phyloP scores from a whole-genome alignment of 92 coral and sea anemone species.

The Porites rus region DNA sequence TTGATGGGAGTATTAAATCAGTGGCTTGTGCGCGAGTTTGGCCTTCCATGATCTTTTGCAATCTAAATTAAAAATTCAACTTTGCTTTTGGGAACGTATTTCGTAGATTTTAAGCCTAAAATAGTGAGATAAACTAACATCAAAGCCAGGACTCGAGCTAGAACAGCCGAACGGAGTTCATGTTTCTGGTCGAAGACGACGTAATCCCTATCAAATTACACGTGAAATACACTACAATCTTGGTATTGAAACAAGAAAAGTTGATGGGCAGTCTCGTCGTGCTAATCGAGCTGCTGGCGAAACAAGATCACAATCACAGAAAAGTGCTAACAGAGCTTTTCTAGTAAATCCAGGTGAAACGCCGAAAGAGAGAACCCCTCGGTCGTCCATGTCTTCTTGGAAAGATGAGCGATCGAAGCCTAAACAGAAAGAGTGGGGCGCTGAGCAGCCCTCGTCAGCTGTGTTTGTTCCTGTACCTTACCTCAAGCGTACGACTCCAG shows the following conservation, averaged over 20 bases:
- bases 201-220: slow-evolving; percentile 53
- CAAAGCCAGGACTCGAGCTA: neutral
- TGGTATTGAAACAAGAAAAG: slow-evolving; percentile 37
- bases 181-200: slow-evolving; percentile 34
- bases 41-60: too few species aligned
- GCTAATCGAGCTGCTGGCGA: slow-evolving; percentile 19
- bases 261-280: slow-evolving; percentile 24
- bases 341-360: slow-evolving; percentile 30
- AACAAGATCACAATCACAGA: slow-evolving; percentile 24
- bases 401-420: slow-evolving; percentile 88
- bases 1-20: too few species aligned
- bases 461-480: slow-evolving; percentile 95
- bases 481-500: slow-evolving; percentile 52
- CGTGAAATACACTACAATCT: slow-evolving; percentile 49
- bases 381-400: slow-evolving; percentile 70
- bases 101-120: too few species aligned
- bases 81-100: too few species aligned
- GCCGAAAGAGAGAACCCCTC: slow-evolving; percentile 54
- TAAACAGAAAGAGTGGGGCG: slow-evolving; percentile 80
- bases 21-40: too few species aligned
- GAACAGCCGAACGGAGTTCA: slow-evolving; percentile 38
- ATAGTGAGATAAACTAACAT: too few species aligned
- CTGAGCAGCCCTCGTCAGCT: slow-evolving; percentile 62
- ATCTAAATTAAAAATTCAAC: too few species aligned
- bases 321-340: neutral